Conservation (phyloP, 64 coral and sea anemone species). For the Actinia tenebrosa region DNA sequence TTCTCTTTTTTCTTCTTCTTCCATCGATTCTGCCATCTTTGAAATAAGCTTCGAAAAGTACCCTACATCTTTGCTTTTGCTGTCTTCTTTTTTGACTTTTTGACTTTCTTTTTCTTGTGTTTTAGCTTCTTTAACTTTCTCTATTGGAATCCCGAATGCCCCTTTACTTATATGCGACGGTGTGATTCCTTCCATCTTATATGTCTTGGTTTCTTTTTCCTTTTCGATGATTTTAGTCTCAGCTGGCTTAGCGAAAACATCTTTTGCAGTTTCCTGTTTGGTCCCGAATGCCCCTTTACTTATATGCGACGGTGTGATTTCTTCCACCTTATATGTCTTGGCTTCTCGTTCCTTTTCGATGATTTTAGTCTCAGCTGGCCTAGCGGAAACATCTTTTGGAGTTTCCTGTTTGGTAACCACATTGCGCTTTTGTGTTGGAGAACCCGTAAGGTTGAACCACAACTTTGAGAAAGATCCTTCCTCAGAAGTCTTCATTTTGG, state of each 20-base stretch:
- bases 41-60: constrained; percentile 14
- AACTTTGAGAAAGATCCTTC: constrained; percentile 4
- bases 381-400: neutral
- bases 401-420: neutral
- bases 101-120: neutral
- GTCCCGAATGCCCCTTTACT: neutral
- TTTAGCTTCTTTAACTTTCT: neutral
- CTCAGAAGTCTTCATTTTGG: neutral
- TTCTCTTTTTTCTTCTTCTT: constrained; percentile 1
- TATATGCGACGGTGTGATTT: neutral
- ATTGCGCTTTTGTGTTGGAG: neutral
- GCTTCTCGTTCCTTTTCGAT: neutral
- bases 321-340: neutral
- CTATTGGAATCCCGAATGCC: neutral
- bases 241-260: neutral
- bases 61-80: neutral
- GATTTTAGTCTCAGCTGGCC: neutral
- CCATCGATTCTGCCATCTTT: constrained; percentile 18
- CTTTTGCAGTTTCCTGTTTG: neutral
- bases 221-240: neutral
- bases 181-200: neutral
- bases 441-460: neutral
- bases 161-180: constrained; percentile 1
- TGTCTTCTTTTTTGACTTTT: neutral
- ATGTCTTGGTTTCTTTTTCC: neutral